These are phyloP conservation scores for Macroglossus sobrinus DNA, from an alignment of 2,113 vertebrate genomes.

Conservation along the genomic window DNA sequence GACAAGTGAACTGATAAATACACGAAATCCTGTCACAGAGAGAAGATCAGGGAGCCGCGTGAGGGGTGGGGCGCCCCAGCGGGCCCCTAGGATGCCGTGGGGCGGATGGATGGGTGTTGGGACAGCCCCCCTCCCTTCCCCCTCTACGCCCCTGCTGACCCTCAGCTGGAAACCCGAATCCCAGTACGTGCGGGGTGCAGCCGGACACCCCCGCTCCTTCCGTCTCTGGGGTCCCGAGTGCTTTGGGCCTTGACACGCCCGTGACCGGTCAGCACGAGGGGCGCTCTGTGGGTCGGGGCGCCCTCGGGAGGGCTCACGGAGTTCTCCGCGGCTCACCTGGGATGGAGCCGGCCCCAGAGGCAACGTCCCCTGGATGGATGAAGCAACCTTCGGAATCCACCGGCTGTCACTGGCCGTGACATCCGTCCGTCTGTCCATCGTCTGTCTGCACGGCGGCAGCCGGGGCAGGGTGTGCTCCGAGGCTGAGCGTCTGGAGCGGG, in stretches of 20 bases:
- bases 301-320: not conserved
- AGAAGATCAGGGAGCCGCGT: not conserved
- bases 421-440: no score
- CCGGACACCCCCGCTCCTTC: not conserved
- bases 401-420: not conserved
- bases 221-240: fast-evolving
- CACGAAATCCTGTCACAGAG: not conserved
- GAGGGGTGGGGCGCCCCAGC: fast-evolving
- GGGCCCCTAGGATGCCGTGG: not conserved
- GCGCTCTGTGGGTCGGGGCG: not conserved
- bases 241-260: not conserved
- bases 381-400: not conserved
- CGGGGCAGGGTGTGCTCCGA: not conserved
- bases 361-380: not conserved
- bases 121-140: fast-evolving
- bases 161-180: not conserved
- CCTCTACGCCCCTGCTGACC: not conserved
- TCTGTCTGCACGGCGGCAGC: constrained; percentile 44
- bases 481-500: not conserved
- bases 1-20: not conserved
- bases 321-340: not conserved
- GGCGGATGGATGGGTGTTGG: not conserved
- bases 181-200: fast-evolving
- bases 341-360: not conserved
- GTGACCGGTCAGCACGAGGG: not conserved